Evolutionary conservation across 2,113 vertebrate genomes (phyloP).

Genomic region (Nanger granti): DNA sequence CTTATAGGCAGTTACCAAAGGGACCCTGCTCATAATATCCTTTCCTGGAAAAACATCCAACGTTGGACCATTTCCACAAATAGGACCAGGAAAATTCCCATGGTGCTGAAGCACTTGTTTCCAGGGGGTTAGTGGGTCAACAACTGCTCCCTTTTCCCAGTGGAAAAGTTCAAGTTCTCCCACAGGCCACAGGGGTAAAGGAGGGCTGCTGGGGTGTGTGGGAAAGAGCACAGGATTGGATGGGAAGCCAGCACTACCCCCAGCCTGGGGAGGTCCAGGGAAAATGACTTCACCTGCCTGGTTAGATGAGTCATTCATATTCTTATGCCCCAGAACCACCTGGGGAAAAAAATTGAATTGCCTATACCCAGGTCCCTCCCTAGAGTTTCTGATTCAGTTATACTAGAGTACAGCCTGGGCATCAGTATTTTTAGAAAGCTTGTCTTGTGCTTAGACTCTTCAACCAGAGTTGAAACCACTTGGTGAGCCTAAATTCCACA

Average conservation of each 20-base stretch:
- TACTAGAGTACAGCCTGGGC: background rate
- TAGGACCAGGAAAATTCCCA: constrained; percentile 69
- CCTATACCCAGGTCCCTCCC: background rate
- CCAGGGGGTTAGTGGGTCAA: constrained; percentile 56
- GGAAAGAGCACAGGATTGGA: constrained; percentile 28
- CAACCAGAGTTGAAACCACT: background rate
- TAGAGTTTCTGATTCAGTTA: background rate
- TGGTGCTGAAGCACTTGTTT: constrained; percentile 51
- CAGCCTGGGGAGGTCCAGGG: background rate
- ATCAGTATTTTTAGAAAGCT: background rate
- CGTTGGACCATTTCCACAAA: constrained; percentile 56
- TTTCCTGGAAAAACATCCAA: constrained; percentile 60
- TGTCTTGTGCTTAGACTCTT: background rate
- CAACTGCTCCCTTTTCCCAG: constrained; percentile 59
- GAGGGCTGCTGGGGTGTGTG: constrained; percentile 36
- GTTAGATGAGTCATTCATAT: background rate
- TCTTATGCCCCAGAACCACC: background rate
- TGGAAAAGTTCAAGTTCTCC: constrained; percentile 48
- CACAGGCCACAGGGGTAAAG: constrained; percentile 33
- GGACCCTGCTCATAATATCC: constrained; percentile 36
- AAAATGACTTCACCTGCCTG: constrained; percentile 30
- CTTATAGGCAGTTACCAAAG: constrained; percentile 46
- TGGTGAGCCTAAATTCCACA: background rate
- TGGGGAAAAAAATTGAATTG: background rate
- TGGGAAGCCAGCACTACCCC: background rate